A percentile compares a stretch with the other conserved stretches of the same genome.
phyloP scores from a whole-genome alignment of 2,113 vertebrate species.

The Prochilodus magdalenae region DNA sequence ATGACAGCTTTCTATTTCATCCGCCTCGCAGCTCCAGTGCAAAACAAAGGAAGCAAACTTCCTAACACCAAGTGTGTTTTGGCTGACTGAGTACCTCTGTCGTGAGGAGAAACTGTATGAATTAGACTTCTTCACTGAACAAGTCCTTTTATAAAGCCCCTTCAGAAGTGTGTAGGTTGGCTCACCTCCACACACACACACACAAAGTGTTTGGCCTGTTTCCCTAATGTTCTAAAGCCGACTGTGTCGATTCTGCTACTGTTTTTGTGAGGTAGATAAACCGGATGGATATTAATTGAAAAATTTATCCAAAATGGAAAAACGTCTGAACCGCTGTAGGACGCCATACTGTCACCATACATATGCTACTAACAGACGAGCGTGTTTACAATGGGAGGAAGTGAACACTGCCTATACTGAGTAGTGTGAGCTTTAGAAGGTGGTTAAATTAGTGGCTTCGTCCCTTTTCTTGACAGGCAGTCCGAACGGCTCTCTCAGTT shows the following conservation, averaged over 20 bases:
- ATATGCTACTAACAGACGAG: neutral
- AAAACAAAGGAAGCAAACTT: no score
- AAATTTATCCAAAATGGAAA: neutral
- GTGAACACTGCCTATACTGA: neutral
- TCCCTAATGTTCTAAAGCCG: slow-evolving; percentile 13
- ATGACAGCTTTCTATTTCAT: no score
- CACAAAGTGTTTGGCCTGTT: neutral
- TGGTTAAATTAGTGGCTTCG: slow-evolving; percentile 10
- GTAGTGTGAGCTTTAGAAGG: neutral
- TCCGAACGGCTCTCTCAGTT: neutral
- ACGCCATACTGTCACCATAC: neutral
- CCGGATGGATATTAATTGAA: slow-evolving; percentile 56
- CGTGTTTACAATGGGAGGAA: slow-evolving; percentile 3
- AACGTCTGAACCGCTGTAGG: slow-evolving; percentile 9
- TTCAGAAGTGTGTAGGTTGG: neutral
- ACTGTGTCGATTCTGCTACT: slow-evolving; percentile 27
- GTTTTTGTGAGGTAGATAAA: slow-evolving; percentile 72
- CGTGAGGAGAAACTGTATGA: no score
- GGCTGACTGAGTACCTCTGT: no score
- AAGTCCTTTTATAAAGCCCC: neutral
- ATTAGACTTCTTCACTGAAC: neutral
- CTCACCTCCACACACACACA: neutral
- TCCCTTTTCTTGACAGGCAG: neutral
- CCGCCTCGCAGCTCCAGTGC: no score
- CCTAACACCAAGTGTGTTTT: no score